These are phyloP conservation scores for Philaethria dido DNA, from an alignment of 2,888 invertebrate species.

Conservation along the genomic window DNA sequence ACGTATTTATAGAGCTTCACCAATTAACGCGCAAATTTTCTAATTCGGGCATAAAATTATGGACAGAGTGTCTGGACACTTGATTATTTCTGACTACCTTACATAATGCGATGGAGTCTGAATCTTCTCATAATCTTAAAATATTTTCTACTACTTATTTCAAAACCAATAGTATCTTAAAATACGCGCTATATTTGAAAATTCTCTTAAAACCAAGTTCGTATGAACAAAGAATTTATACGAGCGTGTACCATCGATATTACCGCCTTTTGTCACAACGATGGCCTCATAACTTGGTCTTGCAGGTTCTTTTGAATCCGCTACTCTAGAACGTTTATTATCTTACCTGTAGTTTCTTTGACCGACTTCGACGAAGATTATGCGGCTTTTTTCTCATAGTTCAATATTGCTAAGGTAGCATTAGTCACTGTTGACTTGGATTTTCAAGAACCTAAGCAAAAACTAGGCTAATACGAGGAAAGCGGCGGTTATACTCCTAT, in stretches of 20 bases:
- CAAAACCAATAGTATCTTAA: neutral
- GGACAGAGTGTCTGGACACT: too few species aligned
- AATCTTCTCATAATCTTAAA: neutral
- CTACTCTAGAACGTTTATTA: slow-evolving; percentile 14
- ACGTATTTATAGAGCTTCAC: too few species aligned
- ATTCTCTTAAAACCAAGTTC: slow-evolving; percentile 12
- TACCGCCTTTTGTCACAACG: slow-evolving; percentile 38
- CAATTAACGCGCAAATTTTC: too few species aligned
- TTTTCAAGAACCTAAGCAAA: neutral
- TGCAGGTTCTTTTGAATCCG: slow-evolving; percentile 26
- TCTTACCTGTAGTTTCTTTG: slow-evolving; percentile 23
- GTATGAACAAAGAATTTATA: slow-evolving; percentile 36
- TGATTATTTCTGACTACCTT: too few species aligned
- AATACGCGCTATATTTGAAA: slow-evolving; percentile 8
- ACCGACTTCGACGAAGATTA: slow-evolving; percentile 14
- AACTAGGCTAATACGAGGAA: neutral
- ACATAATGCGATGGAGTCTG: too few species aligned
- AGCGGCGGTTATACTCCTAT: too few species aligned
- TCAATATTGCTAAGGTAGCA: slow-evolving; percentile 1
- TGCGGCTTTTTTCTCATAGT: slow-evolving; percentile 4
- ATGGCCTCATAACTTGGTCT: slow-evolving; percentile 40
- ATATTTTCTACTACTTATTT: neutral
- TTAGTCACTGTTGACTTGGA: slow-evolving; percentile 8
- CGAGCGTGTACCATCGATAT: slow-evolving; percentile 35
- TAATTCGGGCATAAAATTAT: too few species aligned